These are phyloP conservation scores for Aurelia coerulea DNA, from an alignment of 30 jellyfish, hydroid and myxozoan species.

Conservation along the genomic window DNA sequence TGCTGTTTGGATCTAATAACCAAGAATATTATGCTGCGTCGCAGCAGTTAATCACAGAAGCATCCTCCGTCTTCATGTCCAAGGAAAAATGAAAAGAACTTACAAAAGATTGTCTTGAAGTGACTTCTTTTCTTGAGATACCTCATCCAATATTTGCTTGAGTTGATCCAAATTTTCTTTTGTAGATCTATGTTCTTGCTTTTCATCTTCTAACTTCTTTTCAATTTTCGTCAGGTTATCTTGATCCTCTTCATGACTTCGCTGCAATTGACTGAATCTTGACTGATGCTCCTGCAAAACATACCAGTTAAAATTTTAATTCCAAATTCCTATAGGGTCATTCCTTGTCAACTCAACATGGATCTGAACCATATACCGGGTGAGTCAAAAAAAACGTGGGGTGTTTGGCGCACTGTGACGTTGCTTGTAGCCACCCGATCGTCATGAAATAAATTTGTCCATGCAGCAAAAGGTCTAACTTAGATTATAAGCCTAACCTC, in stretches of 20 bases:
- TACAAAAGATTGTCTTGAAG: slow-evolving; percentile 41
- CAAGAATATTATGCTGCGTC: no score
- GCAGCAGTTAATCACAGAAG: no score
- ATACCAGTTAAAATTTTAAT: neutral
- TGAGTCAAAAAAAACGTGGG: no score
- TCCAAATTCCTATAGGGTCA: neutral
- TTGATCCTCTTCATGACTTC: neutral
- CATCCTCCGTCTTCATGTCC: no score
- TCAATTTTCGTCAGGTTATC: neutral
- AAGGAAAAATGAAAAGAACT: neutral
- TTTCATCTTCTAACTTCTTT: slow-evolving; percentile 9
- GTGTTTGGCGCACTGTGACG: no score
- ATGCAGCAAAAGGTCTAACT: no score
- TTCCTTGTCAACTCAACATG: no score
- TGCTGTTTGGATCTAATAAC: no score
- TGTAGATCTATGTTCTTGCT: neutral
- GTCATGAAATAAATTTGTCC: no score
- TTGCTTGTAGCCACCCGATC: no score
- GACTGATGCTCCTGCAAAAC: slow-evolving; percentile 19
- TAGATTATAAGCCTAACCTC: no score
- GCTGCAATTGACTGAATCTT: neutral
- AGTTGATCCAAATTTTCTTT: neutral
- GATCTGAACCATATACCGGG: no score
- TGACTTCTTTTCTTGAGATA: slow-evolving; percentile 27
- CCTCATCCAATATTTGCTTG: slow-evolving; percentile 7